Evolutionary conservation across 2,113 vertebrate genomes (phyloP).

Genomic region (Rhagologus leucostigma): DNA sequence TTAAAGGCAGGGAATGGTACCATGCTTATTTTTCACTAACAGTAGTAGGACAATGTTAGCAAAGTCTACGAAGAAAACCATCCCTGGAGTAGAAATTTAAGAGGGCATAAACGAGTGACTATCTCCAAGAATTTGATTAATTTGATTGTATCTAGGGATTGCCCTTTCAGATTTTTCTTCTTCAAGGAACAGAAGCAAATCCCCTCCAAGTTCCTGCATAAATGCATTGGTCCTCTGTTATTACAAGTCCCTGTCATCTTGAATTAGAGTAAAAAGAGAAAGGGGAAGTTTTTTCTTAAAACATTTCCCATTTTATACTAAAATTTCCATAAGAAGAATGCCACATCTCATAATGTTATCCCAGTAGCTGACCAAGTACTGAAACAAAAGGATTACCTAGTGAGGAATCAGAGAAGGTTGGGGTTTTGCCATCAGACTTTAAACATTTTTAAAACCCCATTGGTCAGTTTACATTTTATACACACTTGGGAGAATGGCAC

Average conservation of each 20-base stretch:
- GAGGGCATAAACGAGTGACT: neutral
- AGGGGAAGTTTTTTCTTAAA: neutral
- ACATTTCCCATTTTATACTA: neutral
- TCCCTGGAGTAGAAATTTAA: neutral
- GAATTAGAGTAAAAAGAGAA: neutral
- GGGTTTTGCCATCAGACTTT: neutral
- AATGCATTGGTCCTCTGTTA: neutral
- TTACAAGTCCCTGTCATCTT: neutral
- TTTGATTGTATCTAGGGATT: neutral
- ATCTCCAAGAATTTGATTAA: neutral
- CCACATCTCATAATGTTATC: neutral
- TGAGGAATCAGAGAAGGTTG: neutral
- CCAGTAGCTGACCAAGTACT: neutral
- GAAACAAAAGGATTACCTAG: neutral
- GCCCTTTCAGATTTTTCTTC: neutral
- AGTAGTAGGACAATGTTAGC: neutral
- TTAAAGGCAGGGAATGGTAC: neutral
- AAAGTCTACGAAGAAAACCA: neutral
- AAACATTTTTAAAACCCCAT: neutral
- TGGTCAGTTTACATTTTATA: neutral
- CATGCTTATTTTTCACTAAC: neutral
- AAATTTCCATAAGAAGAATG: neutral
- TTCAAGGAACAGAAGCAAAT: neutral
- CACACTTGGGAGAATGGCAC: neutral
- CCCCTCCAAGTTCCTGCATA: neutral